phyloP scores from a whole-genome alignment of 2,113 vertebrate genomes.

The Atherinomorus stipes region DNA sequence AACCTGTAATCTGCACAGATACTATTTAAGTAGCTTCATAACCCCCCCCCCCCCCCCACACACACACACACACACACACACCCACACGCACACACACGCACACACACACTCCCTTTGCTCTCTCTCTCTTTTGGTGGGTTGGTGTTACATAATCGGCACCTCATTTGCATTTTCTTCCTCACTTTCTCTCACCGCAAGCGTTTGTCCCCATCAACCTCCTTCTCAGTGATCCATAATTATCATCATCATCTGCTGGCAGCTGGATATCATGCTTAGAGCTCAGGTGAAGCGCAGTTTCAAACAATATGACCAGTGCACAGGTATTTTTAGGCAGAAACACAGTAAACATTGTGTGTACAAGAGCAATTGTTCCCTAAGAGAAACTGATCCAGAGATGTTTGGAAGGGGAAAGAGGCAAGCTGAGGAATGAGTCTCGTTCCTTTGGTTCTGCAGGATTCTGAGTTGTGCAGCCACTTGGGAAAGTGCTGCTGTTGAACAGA shows the following conservation, averaged over 20 bases:
- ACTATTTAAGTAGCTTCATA: conserved; percentile 20
- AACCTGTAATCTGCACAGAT: conserved; percentile 17
- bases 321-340: not conserved
- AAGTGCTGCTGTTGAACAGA: conserved; percentile 55
- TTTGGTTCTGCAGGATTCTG: conserved; percentile 46
- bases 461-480: conserved; percentile 60
- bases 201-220: conserved; percentile 43
- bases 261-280: not conserved
- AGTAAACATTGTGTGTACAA: not conserved
- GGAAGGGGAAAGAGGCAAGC: not conserved
- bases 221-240: conserved; percentile 25
- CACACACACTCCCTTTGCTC: no score
- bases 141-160: conserved; percentile 43
- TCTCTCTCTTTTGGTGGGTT: not conserved
- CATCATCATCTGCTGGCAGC: conserved; percentile 6
- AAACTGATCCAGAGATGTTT: not conserved
- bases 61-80: no score
- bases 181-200: conserved; percentile 35
- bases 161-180: conserved; percentile 54
- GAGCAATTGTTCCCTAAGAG: not conserved
- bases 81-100: no score
- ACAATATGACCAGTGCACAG: not conserved
- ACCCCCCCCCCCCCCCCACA: no score
- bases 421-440: not conserved
- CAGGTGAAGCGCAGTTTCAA: not conserved